A percentile compares a stretch with the other conserved stretches of the same genome.
phyloP scores from a whole-genome alignment of 2,113 vertebrate genomes.

The Rhineura floridana region DNA sequence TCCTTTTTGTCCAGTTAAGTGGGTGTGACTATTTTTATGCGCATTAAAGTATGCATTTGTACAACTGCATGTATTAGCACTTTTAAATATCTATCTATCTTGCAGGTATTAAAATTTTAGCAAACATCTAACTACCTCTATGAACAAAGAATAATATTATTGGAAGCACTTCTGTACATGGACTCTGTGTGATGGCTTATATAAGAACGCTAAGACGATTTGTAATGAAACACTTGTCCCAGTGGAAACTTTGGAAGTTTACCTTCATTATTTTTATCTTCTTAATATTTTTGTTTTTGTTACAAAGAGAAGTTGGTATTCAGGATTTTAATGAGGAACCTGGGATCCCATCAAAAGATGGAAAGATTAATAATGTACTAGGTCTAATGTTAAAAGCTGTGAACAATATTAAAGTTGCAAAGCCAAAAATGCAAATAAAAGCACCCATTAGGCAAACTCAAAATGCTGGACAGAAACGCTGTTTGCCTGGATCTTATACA shows the following conservation, averaged over 20 bases:
- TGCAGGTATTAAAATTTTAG: slow-evolving; percentile 67
- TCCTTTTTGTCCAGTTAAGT: not conserved
- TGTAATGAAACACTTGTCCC: slow-evolving; percentile 75
- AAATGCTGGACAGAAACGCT: slow-evolving; percentile 70
- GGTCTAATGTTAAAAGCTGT: slow-evolving; percentile 92
- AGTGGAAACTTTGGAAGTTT: slow-evolving; percentile 85
- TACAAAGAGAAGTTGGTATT: slow-evolving; percentile 94
- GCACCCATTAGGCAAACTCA: slow-evolving; percentile 85
- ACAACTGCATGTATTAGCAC: slow-evolving; percentile 31
- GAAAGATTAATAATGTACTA: slow-evolving; percentile 87
- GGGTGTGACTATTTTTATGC: not conserved
- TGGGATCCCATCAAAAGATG: slow-evolving; percentile 80
- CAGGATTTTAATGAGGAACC: slow-evolving; percentile 85
- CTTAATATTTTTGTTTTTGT: slow-evolving; percentile 90
- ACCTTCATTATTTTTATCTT: slow-evolving; percentile 85
- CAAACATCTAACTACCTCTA: slow-evolving; percentile 57
- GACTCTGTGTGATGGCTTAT: slow-evolving; percentile 81
- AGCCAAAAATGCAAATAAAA: slow-evolving; percentile 97
- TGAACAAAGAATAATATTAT: slow-evolving; percentile 62
- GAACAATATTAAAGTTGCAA: slow-evolving; percentile 91
- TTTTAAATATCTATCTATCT: slow-evolving; percentile 44
- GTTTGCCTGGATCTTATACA: slow-evolving; percentile 90
- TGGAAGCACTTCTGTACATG: slow-evolving; percentile 42
- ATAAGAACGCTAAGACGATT: slow-evolving; percentile 81
- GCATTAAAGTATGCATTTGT: not conserved